Evolutionary conservation across 2,113 vertebrate species (phyloP), one percentile per base, ranked within the genome.

Genomic region (Fregata magnificens): DNA sequence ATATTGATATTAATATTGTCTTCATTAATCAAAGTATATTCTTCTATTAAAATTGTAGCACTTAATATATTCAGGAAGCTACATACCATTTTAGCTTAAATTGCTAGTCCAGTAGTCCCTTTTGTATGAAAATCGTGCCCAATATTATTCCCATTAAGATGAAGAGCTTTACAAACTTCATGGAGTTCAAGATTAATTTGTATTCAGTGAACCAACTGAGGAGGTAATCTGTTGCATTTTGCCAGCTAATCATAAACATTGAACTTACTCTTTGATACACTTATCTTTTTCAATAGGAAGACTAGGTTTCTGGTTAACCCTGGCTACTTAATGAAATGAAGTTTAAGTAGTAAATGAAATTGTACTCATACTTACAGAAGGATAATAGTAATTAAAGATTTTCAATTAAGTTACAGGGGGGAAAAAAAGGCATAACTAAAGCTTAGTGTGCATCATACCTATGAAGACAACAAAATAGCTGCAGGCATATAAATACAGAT

Each of bases 391-490:
- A 11, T 44, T 63, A 72, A 72, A 92, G 58, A 7, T 80, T 93
- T 92, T 62, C 47, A 92, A n/a, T 40, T 70, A 82, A 69, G 45
- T 67, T 77, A 78, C 1, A 22, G 29, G 31, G 16, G n/a, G n/a
- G n/a, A n/a, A 7, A 38, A 61, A 58, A 50, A 59, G 13, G 6
- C 11, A 29, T 28, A 88, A 62, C 25, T 63, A 45, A 44, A 90
- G 21, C 3, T 80, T 62, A 38, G 6, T 20, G 11, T 3, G 0
- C 2, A 0, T 53, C 53, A 11, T 14, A 53, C 10, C 16, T n/a
- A 58, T 3, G 5, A 66, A 49, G 26, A 58, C 36, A 88, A 52
- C 5, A 82, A 56, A 69, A 72, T 5, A 80, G 36, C 40, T 77
- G 28, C 63, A 62, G 29, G 18, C 7, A 32, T 52, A 34, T 52